Percentiles rank a stretch among this genome's conserved stretches.
Conservation (phyloP, 2,797 vertebrate species). For the Perodicticus potto region DNA sequence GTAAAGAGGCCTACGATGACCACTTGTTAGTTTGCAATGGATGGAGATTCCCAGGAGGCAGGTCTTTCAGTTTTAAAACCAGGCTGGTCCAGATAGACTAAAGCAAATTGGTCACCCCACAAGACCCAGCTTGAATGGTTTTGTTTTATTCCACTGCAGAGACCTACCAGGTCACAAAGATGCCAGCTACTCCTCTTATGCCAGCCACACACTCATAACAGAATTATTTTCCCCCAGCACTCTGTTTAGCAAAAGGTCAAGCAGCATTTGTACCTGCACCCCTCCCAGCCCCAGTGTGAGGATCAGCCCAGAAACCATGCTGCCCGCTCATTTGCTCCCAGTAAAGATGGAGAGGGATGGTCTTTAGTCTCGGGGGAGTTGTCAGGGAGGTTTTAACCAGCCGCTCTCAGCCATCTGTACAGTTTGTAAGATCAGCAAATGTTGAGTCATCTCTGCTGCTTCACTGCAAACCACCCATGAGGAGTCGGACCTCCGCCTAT, state of each 20-base stretch:
- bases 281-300: not conserved
- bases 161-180: not conserved
- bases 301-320: not conserved
- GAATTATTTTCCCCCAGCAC: not conserved
- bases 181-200: not conserved
- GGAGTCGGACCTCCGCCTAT: slow-evolving; percentile 58
- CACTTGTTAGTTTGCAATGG: not conserved
- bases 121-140: not conserved
- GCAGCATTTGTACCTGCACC: not conserved
- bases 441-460: slow-evolving; percentile 63
- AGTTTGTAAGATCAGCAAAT: not conserved
- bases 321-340: not conserved
- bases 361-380: not conserved
- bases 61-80: not conserved
- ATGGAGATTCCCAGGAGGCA: not conserved
- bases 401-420: slow-evolving; percentile 52
- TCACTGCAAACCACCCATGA: slow-evolving; percentile 17
- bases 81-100: not conserved
- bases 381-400: not conserved
- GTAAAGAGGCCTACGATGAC: not conserved
- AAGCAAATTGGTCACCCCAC: not conserved
- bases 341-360: not conserved
- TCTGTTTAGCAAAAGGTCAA: not conserved
- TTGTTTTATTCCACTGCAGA: not conserved
- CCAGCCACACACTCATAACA: not conserved